Evolutionary conservation across 37 sponge, comb jelly and placozoan genomes (phyloP).

Genomic region (Geodia barretti): DNA sequence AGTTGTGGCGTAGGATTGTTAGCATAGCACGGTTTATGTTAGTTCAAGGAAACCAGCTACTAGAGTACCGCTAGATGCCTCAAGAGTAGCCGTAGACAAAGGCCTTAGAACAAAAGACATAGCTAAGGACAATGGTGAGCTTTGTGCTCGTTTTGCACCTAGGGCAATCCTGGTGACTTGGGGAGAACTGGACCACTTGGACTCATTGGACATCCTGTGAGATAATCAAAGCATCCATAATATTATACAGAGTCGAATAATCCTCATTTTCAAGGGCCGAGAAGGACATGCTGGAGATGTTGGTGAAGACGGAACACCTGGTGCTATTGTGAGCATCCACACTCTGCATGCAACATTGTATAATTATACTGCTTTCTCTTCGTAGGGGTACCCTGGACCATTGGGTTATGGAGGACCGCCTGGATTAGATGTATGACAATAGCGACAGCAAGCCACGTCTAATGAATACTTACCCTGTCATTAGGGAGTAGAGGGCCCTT

Average conservation of each 20-base stretch:
- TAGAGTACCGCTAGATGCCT: background rate
- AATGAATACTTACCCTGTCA: background rate
- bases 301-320: conserved; percentile 12
- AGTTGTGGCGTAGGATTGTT: background rate
- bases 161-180: conserved; percentile 33
- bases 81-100: background rate
- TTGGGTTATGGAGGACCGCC: conserved; percentile 6
- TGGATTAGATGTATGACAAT: background rate
- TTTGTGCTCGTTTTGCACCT: conserved; percentile 7
- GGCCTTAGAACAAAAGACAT: background rate
- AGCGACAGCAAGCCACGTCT: background rate
- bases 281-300: conserved; percentile 23
- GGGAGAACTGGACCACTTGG: conserved; percentile 33
- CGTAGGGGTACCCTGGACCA: conserved; percentile 10
- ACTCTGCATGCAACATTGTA: background rate
- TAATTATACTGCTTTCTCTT: background rate
- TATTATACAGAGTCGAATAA: background rate
- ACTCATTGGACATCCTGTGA: conserved; percentile 32
- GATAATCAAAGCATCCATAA: background rate
- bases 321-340: background rate
- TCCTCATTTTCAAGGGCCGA: conserved; percentile 10
- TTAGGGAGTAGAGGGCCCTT: conserved; percentile 52
- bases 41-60: no score
- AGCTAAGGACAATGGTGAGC: background rate
- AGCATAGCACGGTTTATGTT: background rate